Conservation (phyloP, 2,113 vertebrate species). For the Daubentonia madagascariensis region DNA sequence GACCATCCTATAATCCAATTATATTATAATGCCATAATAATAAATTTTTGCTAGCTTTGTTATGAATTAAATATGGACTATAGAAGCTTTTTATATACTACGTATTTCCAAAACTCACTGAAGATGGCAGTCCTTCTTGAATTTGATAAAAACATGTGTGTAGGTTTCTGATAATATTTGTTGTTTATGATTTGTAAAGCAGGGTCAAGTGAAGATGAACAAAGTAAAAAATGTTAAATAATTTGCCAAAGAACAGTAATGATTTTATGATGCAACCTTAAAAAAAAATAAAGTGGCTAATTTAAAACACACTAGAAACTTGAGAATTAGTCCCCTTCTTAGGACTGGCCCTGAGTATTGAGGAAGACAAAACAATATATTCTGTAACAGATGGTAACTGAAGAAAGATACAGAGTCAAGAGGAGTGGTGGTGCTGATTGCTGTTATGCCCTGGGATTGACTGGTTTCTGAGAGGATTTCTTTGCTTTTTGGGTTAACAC, state of each 20-base stretch:
- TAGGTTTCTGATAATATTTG: background rate
- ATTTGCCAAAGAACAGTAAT: background rate
- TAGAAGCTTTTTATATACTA: background rate
- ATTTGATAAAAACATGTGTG: background rate
- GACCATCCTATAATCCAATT: background rate
- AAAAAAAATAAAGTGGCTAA: background rate
- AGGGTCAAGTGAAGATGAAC: background rate
- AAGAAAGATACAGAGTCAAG: background rate
- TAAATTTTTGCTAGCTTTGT: background rate
- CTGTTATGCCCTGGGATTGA: background rate
- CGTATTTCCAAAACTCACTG: background rate
- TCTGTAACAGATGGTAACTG: background rate
- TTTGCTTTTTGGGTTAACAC: background rate
- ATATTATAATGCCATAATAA: background rate
- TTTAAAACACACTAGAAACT: background rate
- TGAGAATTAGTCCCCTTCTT: background rate
- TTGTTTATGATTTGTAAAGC: background rate
- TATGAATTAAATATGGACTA: background rate
- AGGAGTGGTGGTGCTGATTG: too few relatives aligned
- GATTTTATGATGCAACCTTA: background rate
- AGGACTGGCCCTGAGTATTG: background rate
- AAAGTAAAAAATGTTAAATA: background rate
- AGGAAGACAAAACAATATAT: background rate
- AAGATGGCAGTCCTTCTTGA: accelerated
- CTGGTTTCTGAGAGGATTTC: background rate